A percentile compares a stretch with the other conserved stretches of the same genome.
These are phyloP conservation scores for Venusia cambrica DNA, from an alignment of 2,888 invertebrate species.

Conservation along the genomic window DNA sequence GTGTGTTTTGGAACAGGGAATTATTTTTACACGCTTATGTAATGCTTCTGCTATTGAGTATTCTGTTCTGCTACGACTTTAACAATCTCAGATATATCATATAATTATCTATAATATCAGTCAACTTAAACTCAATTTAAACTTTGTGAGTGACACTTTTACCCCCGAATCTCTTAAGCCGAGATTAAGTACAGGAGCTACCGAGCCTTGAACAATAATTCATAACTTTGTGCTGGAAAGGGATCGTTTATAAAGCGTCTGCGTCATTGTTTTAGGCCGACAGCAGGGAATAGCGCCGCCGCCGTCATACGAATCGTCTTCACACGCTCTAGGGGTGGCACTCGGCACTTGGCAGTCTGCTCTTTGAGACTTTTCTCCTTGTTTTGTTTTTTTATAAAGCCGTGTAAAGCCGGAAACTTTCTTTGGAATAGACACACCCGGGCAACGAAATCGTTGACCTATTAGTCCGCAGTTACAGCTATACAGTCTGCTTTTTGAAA, in stretches of 20 bases:
- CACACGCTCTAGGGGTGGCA: slow-evolving; percentile 30
- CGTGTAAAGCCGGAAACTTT: no score
- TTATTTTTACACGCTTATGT: no score
- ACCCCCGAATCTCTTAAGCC: slow-evolving; percentile 15
- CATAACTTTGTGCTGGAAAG: slow-evolving; percentile 43
- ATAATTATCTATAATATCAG: neutral
- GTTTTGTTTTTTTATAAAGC: no score
- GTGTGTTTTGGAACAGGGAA: no score
- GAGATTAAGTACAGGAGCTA: slow-evolving; percentile 34
- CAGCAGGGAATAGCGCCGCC: no score
- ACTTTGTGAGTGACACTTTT: slow-evolving; percentile 20
- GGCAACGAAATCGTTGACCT: no score
- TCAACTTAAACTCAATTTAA: slow-evolving; percentile 17
- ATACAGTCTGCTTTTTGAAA: no score
- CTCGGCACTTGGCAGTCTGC: slow-evolving; percentile 12
- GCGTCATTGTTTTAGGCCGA: slow-evolving; percentile 45
- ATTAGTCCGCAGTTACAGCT: no score
- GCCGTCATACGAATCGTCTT: slow-evolving; percentile 20
- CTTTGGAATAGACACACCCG: no score
- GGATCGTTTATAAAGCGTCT: slow-evolving; percentile 42
- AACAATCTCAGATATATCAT: no score
- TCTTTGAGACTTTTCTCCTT: neutral
- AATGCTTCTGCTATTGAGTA: no score
- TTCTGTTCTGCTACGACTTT: no score
- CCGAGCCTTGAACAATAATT: slow-evolving; percentile 38